Base-by-base conservation (phyloP, 2,888 invertebrate species). In the Troglohyphantes excavatus region DNA sequence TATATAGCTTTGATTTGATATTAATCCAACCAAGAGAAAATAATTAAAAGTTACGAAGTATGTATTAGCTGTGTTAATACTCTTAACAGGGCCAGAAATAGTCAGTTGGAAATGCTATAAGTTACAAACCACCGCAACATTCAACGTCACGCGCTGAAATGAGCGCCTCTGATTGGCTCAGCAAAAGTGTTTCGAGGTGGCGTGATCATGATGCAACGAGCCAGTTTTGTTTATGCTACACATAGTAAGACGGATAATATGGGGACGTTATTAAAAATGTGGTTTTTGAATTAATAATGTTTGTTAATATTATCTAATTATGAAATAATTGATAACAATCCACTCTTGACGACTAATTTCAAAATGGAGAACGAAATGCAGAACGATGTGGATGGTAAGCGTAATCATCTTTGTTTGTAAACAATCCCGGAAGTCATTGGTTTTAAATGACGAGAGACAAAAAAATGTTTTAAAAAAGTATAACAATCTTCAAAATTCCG, bases 341-440 rank as follows among this genome's bases (percentile, higher is more conserved):
- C n/a, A 39, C n/a, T 19, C 13, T 39, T 53, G 5, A 53, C 13
- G 46, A 13, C 3, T 1, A 29, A 9, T 33, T 39, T 5, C n/a
- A 88, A 53, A n/a, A 88, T 88, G 88, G 88, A 88, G 81, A 67
- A 81, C 67, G 81, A 81, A 75, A 73, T 88, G 67, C 81, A 81
- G 63, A 67, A 19, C 19, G 88, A 88, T 68, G 73, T 88, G n/a
- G 88, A 88, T 67, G 88, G 88, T 88, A 88, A 26, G 79, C 17
- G 17, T 1, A 11, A 27, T 29, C 1, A n/a, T 27, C 11, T 27
- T 61, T 17, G 27, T 53, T 9, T 13, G 21, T 72, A 26, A 7
- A 70, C 21, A 6, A 19, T 9, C 2, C 11, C 26, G 2, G 23
- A 39, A 17, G 17, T 33, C 17, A 79, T n/a, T n/a, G n/a, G n/a